Evolutionary conservation across 2,888 invertebrate species (phyloP).

Genomic region (Osmoderma eremita): DNA sequence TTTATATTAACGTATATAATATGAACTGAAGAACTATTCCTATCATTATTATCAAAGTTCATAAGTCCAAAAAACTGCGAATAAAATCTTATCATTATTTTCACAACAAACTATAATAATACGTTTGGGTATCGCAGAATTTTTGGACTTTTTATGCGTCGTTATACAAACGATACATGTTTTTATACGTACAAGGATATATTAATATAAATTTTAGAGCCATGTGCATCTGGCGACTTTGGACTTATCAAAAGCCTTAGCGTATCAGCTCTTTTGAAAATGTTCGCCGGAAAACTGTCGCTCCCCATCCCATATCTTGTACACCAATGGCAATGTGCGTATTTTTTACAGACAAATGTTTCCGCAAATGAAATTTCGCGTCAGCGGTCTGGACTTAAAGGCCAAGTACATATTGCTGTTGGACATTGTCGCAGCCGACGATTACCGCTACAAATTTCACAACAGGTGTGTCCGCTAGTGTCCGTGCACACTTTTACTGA

Average conservation of each 20-base stretch:
- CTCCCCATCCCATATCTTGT: not conserved
- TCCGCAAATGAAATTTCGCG: slow-evolving; percentile 99
- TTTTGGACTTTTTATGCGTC: no score
- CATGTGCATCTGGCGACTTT: not conserved
- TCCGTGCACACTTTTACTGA: slow-evolving; percentile 26
- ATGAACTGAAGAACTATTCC: no score
- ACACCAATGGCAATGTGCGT: not conserved
- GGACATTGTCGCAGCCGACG: slow-evolving; percentile 99
- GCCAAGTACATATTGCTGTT: slow-evolving; percentile 98
- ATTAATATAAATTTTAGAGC: no score
- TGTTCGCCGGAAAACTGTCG: not conserved
- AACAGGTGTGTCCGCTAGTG: slow-evolving; percentile 75
- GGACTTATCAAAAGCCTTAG: not conserved
- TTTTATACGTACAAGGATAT: no score
- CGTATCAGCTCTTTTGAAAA: no score
- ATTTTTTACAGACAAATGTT: slow-evolving; percentile 94
- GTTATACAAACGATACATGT: no score
- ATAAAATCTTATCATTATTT: no score
- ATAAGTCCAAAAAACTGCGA: no score
- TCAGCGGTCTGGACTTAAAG: slow-evolving; percentile 97
- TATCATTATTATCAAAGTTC: no score
- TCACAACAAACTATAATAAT: no score
- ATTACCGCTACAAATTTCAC: slow-evolving; percentile 98
- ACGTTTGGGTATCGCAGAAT: no score
- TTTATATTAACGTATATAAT: no score